Conservation (phyloP, 2,113 vertebrate species). For the Plecturocebus donacophilus region DNA sequence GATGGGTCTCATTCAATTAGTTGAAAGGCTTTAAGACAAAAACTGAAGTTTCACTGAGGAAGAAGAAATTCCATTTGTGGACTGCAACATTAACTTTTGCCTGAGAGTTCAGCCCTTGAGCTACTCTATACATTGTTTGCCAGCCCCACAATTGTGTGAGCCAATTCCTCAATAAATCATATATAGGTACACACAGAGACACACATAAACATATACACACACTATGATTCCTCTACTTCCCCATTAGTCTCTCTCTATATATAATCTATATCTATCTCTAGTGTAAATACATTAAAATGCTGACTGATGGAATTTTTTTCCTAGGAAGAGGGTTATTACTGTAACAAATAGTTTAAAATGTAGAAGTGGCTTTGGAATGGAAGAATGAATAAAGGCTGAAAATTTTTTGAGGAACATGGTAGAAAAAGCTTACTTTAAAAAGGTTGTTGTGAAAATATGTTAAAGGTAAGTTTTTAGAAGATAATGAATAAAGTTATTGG, state of each 20-base stretch:
- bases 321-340: background rate
- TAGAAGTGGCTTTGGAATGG: background rate
- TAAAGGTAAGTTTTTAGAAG: background rate
- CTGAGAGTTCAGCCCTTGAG: background rate
- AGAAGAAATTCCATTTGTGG: background rate
- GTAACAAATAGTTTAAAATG: background rate
- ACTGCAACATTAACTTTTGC: background rate
- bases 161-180: background rate
- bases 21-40: background rate
- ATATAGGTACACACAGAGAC: background rate
- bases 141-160: background rate
- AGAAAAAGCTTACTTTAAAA: background rate
- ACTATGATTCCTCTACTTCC: background rate
- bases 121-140: background rate
- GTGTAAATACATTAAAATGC: background rate
- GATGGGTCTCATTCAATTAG: background rate
- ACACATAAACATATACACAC: background rate
- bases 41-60: background rate
- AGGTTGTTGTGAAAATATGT: background rate
- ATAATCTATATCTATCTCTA: background rate
- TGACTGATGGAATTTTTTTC: background rate
- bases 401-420: background rate
- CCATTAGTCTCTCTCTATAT: background rate
- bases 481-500: background rate
- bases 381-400: background rate